phyloP scores from a whole-genome alignment of 2,797 vertebrate genomes.

The Darevskia nairensis region DNA sequence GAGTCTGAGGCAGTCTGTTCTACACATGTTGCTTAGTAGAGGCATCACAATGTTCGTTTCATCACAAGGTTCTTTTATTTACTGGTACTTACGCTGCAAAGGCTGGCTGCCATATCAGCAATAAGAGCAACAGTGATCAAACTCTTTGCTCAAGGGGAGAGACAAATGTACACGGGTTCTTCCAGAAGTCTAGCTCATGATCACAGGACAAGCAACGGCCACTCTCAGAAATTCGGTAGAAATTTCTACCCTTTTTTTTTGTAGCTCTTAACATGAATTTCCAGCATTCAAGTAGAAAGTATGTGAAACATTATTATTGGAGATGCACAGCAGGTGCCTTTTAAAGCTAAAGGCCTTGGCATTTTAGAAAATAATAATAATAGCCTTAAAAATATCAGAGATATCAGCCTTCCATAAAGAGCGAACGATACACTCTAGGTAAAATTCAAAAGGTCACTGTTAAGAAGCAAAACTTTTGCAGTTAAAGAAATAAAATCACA shows the following conservation, averaged over 20 bases:
- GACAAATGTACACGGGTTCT: neutral
- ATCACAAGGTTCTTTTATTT: neutral
- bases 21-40: neutral
- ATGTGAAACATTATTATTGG: neutral
- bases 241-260: neutral
- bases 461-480: constrained; percentile 23
- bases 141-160: neutral
- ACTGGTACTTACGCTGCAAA: neutral
- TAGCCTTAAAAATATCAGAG: constrained; percentile 33
- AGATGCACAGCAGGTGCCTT: neutral
- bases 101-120: neutral
- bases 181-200: constrained; percentile 9
- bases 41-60: neutral
- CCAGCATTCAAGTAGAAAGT: neutral
- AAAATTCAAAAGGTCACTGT: constrained; percentile 23
- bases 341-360: constrained; percentile 24
- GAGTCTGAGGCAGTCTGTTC: no score
- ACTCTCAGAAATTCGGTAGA: neutral
- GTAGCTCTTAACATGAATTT: neutral
- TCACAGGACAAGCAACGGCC: neutral
- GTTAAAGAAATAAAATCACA: neutral
- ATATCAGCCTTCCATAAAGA: neutral
- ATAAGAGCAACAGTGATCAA: neutral
- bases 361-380: neutral
- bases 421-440: neutral